Percentiles rank a stretch among this genome's conserved stretches.
These are phyloP conservation scores for Stegastes partitus DNA, from an alignment of 2,113 vertebrate species.

Conservation along the genomic window DNA sequence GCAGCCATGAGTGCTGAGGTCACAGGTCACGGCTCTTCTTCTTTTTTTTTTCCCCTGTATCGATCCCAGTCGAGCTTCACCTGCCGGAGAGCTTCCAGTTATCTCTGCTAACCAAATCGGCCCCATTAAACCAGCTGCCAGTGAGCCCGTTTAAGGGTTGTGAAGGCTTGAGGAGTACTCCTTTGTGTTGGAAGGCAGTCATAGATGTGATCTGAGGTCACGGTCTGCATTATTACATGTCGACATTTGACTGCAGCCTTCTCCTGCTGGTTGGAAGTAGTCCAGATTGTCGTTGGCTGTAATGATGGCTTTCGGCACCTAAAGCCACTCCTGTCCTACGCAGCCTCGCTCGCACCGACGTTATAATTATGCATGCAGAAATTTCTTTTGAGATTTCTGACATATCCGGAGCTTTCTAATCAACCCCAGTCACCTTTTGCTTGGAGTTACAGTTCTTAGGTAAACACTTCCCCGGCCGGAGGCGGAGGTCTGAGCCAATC, in stretches of 20 bases:
- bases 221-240: neutral
- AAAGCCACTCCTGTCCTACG: neutral
- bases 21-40: conserved; percentile 21
- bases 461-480: conserved; percentile 65
- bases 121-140: neutral
- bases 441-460: conserved; percentile 46
- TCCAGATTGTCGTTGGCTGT: conserved; percentile 12
- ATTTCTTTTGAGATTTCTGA: conserved; percentile 51
- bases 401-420: conserved; percentile 41
- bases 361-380: conserved; percentile 18
- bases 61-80: neutral
- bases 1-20: conserved; percentile 6
- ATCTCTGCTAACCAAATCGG: neutral
- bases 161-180: neutral
- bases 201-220: conserved; percentile 8
- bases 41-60: conserved; percentile 1
- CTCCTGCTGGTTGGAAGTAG: neutral
- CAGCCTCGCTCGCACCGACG: neutral
- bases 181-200: neutral
- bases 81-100: neutral
- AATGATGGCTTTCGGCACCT: conserved; percentile 39
- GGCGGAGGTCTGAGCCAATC: conserved; percentile 58
- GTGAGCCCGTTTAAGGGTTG: neutral
- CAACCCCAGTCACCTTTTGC: conserved; percentile 67
- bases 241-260: conserved; percentile 38